Percentiles rank a stretch among this genome's conserved stretches.
Conservation (phyloP, 2,888 invertebrate species). For the Ecliptopera silaceata region DNA sequence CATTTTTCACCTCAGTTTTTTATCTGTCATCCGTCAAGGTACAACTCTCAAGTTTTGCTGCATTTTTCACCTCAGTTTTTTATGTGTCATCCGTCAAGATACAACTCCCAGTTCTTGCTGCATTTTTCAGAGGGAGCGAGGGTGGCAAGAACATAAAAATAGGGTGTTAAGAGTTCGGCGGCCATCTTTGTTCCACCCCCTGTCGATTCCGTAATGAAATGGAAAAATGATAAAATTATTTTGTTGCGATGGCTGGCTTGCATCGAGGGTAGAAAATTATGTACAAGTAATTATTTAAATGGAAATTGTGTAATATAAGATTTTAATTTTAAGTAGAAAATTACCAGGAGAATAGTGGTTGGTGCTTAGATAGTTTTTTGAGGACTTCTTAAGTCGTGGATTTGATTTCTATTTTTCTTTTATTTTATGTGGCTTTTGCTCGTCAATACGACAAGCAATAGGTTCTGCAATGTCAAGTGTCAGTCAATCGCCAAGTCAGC, state of each 20-base stretch:
- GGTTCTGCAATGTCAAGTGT: no score
- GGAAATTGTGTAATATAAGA: conserved; percentile 7
- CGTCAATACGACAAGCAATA: no score
- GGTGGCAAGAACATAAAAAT: conserved; percentile 73
- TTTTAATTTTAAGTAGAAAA: background rate
- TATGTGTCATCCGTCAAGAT: background rate
- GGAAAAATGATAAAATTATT: conserved; percentile 49
- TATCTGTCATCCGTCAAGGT: background rate
- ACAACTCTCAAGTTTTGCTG: conserved; percentile 4
- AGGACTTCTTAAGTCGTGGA: no score
- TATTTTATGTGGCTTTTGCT: no score
- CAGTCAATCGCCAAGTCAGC: no score
- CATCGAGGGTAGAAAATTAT: conserved; percentile 4
- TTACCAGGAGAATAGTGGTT: background rate
- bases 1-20: no score
- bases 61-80: no score
- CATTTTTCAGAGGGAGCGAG: conserved; percentile 39
- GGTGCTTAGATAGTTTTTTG: no score
- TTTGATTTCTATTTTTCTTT: no score
- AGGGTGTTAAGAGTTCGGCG: conserved; percentile 68
- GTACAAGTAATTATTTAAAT: conserved; percentile 4
- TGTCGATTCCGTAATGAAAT: conserved; percentile 53
- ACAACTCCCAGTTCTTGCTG: conserved; percentile 9
- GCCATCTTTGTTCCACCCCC: conserved; percentile 67
- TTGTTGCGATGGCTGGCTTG: conserved; percentile 18